These are phyloP conservation scores for Lagodon rhomboides DNA, from an alignment of 2,797 vertebrate species.

Conservation along the genomic window DNA sequence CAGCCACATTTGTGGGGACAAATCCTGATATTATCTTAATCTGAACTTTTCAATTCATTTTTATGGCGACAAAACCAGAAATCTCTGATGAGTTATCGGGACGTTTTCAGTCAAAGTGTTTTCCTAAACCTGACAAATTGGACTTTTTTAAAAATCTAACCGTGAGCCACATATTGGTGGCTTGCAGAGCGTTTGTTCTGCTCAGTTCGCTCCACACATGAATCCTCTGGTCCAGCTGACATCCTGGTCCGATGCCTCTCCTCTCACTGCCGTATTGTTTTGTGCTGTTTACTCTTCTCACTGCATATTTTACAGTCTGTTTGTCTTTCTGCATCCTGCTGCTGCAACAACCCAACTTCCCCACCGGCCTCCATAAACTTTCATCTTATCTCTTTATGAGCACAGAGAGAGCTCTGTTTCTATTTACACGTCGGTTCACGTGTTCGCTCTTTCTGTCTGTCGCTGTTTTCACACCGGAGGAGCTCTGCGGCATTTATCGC, in stretches of 20 bases:
- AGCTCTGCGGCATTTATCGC: conserved; percentile 25
- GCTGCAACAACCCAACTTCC: conserved; percentile 50
- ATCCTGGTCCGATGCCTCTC: too few relatives aligned
- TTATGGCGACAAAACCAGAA: too few relatives aligned
- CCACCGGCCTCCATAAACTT: conserved; percentile 47
- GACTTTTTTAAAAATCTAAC: too few relatives aligned
- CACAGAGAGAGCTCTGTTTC: conserved; percentile 24
- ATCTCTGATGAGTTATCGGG: too few relatives aligned
- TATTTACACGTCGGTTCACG: conserved; percentile 30
- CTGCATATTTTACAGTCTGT: conserved; percentile 25
- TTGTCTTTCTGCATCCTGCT: conserved; percentile 42
- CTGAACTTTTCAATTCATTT: too few relatives aligned
- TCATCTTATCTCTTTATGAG: conserved; percentile 50
- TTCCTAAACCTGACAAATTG: too few relatives aligned
- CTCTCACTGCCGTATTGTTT: background rate
- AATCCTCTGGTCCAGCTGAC: background rate
- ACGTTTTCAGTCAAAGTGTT: too few relatives aligned
- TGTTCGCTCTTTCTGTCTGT: background rate
- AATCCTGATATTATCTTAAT: too few relatives aligned
- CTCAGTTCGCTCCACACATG: background rate
- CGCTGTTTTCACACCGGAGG: conserved; percentile 17
- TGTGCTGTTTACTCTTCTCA: conserved; percentile 48
- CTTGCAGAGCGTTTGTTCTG: too few relatives aligned
- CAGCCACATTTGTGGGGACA: too few relatives aligned
- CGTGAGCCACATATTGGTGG: too few relatives aligned